phyloP scores from a whole-genome alignment of 2,888 invertebrate genomes.

The Hanleya hanleyi region DNA sequence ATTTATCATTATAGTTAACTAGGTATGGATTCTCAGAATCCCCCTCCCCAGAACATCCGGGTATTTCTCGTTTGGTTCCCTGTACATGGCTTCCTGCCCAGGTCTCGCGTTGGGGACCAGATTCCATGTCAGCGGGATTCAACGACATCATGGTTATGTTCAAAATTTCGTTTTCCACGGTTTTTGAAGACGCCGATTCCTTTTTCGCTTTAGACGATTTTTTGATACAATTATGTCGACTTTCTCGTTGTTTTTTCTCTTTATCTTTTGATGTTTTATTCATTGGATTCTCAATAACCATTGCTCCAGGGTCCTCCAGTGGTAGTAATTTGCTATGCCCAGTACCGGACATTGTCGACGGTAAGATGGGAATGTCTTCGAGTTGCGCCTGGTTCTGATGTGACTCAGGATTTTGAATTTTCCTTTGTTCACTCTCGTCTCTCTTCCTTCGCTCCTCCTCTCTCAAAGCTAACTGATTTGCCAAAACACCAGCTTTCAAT shows the following conservation, averaged over 20 bases:
- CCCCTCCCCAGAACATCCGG: too few species aligned
- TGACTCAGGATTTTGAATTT: background rate
- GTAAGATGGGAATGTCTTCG: too few species aligned
- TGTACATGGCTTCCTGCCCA: too few species aligned
- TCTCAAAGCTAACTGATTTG: background rate
- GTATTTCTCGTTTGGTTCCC: too few species aligned
- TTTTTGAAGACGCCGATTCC: background rate
- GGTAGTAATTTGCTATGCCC: background rate
- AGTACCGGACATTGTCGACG: background rate
- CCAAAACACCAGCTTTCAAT: background rate
- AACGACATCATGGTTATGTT: background rate
- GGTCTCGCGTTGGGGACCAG: too few species aligned
- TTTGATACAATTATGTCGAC: too few species aligned
- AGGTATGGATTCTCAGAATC: too few species aligned
- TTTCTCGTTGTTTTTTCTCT: too few species aligned
- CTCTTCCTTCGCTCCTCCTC: background rate
- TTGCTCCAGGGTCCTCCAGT: background rate
- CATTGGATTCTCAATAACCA: conserved; percentile 4
- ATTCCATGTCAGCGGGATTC: background rate
- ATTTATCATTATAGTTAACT: too few species aligned
- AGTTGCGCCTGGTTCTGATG: background rate
- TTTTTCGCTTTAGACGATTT: background rate
- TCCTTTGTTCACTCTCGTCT: background rate
- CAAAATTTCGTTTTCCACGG: background rate
- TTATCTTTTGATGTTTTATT: background rate